Base-by-base conservation (phyloP, 2,797 vertebrate genomes). In the Odontamblyopus rebecca region DNA sequence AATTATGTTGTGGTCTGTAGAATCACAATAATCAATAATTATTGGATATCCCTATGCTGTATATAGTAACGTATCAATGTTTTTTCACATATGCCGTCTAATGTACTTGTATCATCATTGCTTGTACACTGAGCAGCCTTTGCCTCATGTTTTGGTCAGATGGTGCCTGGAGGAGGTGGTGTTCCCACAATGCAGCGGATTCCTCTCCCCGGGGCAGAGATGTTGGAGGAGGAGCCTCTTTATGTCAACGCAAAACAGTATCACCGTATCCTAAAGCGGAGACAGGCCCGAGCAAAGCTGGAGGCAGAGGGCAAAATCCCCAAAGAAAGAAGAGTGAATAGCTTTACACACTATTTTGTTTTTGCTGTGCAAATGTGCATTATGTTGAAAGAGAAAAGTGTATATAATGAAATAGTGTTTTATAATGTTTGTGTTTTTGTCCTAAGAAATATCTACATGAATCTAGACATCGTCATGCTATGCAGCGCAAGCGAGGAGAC, bases 241-340 rank as follows among this genome's bases (percentile, higher is more conserved):
- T 99, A 94, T 16, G 94, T 95, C 75, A 95, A 94, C 2, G 93
- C 94, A 59, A 95, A 95, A 85, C 94, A 95, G 85, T 95, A 95
- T 82, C 93, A 94, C 74, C 94, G 94, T 15, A 99, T 99, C 89
- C 89, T 99, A 18, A 99, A 99, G 89, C 95, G 98, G 81, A 79
- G 94, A 56, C 98, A 99, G 86, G 97, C 97, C 27, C 91, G 97
- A 23, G 98, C 98, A 30, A 99, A 99, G 80, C 94, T 99, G 78
- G 98, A 99, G 78, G 98, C 97, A 0, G 98, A 99, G 91, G 97
- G 98, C 12, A 98, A 98, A 81, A 98, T 99, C 77, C 98, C 98
- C 73, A 99, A 99, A 84, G 97, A 99, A 81, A 94, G 98, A 77
- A 95, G 97, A 94, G 98, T 99, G 77, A 87, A 95, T 53, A 0